A percentile compares a stretch with the other conserved stretches of the same genome.
Evolutionary conservation across 2,888 invertebrate genomes (phyloP).

Genomic region (Cybosia mesomella): DNA sequence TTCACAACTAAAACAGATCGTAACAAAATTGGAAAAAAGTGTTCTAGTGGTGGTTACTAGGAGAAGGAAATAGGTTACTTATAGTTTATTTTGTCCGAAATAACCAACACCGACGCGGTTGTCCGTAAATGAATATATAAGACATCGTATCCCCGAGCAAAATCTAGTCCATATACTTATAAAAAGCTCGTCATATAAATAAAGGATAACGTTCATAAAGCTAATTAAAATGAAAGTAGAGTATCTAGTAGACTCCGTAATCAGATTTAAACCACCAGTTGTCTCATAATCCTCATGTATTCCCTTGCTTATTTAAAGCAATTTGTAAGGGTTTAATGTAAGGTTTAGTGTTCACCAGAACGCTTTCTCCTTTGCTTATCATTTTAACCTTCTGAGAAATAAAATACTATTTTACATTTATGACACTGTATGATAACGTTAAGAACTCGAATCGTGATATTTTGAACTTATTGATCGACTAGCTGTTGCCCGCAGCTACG

Average conservation of each 20-base stretch:
- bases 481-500: neutral
- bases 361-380: neutral
- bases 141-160: too few relatives aligned
- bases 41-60: too few relatives aligned
- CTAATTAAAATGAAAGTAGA: slow-evolving; percentile 19
- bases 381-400: neutral
- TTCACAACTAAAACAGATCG: too few relatives aligned
- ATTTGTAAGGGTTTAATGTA: neutral
- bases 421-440: too few relatives aligned
- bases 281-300: neutral
- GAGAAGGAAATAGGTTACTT: too few relatives aligned
- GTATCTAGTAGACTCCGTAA: neutral
- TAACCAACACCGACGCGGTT: too few relatives aligned
- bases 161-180: neutral
- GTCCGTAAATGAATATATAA: too few relatives aligned
- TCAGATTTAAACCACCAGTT: neutral
- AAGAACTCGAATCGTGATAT: too few relatives aligned
- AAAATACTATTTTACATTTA: too few relatives aligned
- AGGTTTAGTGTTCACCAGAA: neutral
- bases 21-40: too few relatives aligned
- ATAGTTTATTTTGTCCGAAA: too few relatives aligned
- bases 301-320: neutral
- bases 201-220: neutral
- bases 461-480: neutral
- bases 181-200: neutral